phyloP scores from a whole-genome alignment of 2,888 invertebrate genomes.

The Synanthedon myopaeformis region DNA sequence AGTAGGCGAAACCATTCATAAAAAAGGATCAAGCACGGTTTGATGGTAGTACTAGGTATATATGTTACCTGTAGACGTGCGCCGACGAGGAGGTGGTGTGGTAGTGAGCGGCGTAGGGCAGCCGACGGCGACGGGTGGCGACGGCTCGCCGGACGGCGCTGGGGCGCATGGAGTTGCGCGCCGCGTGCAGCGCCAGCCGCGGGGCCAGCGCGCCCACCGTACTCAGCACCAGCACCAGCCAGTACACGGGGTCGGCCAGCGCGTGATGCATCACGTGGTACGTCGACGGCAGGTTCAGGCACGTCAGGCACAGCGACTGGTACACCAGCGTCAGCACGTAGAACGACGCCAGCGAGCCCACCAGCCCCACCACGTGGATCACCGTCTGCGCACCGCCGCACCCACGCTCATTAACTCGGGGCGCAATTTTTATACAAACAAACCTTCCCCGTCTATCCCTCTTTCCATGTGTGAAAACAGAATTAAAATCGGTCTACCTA shows the following conservation, averaged over 20 bases:
- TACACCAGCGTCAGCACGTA: conserved; percentile 87
- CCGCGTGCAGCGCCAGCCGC: conserved; percentile 79
- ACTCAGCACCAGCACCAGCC: conserved; percentile 83
- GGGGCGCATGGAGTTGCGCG: conserved; percentile 78
- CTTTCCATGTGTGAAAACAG: no score
- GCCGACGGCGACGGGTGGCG: conserved; percentile 62
- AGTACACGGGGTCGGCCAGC: conserved; percentile 80
- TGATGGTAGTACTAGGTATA: conserved; percentile 19
- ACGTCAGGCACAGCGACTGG: conserved; percentile 84
- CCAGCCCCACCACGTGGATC: conserved; percentile 82
- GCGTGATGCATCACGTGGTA: conserved; percentile 88
- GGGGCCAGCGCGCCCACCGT: conserved; percentile 84
- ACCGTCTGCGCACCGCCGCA: conserved; percentile 76
- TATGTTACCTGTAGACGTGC: conserved; percentile 38
- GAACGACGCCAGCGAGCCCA: conserved; percentile 83
- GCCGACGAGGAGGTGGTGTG: conserved; percentile 41
- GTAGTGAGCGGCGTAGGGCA: conserved; percentile 45
- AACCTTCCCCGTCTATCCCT: no score
- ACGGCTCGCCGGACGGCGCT: conserved; percentile 81
- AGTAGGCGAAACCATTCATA: no score
- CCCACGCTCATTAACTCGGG: no score
- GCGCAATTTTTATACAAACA: no score
- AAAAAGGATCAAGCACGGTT: no score
- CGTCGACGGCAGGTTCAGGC: conserved; percentile 87
- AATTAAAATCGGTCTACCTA: no score